Evolutionary conservation across 2,888 invertebrate genomes (phyloP), one percentile per base, ranked within the genome.

Genomic region (Quadroppia sp.): DNA sequence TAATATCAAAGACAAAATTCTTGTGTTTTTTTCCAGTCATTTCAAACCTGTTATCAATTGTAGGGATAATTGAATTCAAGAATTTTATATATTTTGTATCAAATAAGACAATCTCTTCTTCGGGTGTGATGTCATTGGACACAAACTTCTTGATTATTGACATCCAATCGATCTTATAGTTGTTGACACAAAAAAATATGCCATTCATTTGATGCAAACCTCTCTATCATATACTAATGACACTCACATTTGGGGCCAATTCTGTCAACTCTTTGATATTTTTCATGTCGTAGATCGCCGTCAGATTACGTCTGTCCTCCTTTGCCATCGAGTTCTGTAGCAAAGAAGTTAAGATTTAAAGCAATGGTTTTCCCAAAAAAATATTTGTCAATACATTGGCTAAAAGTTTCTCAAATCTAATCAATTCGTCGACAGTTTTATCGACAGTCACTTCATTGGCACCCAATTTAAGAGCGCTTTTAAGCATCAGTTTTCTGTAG

Each of bases 201-300:
- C 36, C 36, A 7, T 36, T 36, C 4, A 36, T 7, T 7, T 9
- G 4, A 36, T 36, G 4, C 36, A 36, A 36, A 7, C 36, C 4
- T n/a, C n/a, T n/a, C n/a, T n/a, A n/a, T n/a, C n/a, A n/a, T n/a
- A n/a, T n/a, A n/a, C n/a, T n/a, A n/a, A n/a, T n/a, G n/a, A n/a
- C n/a, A 15, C 80, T 80, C 84, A 89, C 93, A 78, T 87, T 88
- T 2, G 82, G 81, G 3, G 80, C 79, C 20, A 80, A 71, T 53
- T 85, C 80, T 80, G 91, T 88, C 53, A 96, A 82, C 79, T 94
- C 87, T 1, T 83, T 82, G 17, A 95, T 84, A 0, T 90, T 90
- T 88, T 92, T 92, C 7, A 92, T 90, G 80, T 96, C 94, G 85
- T 95, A 95, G n/a, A 94, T 85, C 77, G 89, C 89, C 3, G 91